Conservation (phyloP, 37 sponge, comb jelly and placozoan genomes). For the Crambe crambe region DNA sequence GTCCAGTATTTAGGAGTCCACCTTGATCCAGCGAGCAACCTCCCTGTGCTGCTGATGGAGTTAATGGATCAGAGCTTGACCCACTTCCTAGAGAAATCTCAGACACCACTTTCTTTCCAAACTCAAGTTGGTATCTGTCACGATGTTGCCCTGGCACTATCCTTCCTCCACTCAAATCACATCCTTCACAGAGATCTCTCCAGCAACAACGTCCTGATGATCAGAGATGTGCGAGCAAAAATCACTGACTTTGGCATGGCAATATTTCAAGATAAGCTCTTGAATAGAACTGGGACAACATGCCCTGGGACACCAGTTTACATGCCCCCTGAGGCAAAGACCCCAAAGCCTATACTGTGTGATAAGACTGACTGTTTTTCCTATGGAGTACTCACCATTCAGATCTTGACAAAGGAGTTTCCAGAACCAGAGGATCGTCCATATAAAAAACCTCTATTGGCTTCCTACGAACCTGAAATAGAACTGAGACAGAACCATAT, state of each 20-base stretch:
- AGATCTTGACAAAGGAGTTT: conserved; percentile 27
- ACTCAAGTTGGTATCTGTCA: conserved; percentile 22
- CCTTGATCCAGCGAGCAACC: neutral
- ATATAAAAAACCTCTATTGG: no score
- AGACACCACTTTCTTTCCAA: conserved; percentile 5
- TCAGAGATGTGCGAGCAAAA: conserved; percentile 4
- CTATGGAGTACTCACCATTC: conserved; percentile 28
- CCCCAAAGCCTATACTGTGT: neutral
- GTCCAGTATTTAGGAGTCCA: conserved; percentile 1
- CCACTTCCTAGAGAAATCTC: conserved; percentile 1
- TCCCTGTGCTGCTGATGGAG: conserved; percentile 23
- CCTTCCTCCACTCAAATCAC: conserved; percentile 22
- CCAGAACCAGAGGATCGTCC: conserved; percentile 15
- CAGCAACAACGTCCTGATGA: conserved; percentile 27
- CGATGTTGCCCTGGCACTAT: conserved; percentile 22
- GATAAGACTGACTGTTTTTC: conserved; percentile 35
- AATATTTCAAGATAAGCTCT: neutral
- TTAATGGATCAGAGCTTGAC: conserved; percentile 29
- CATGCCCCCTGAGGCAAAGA: conserved; percentile 40
- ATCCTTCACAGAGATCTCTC: conserved; percentile 30
- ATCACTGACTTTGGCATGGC: conserved; percentile 28
- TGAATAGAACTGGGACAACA: neutral
- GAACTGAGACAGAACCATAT: conserved; percentile 33
- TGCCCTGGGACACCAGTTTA: conserved; percentile 7
- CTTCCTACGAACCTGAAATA: neutral